A percentile compares a stretch with the other conserved stretches of the same genome.
Conservation (phyloP, 2,797 vertebrate species). For the Muraenolepis orangiensis region DNA sequence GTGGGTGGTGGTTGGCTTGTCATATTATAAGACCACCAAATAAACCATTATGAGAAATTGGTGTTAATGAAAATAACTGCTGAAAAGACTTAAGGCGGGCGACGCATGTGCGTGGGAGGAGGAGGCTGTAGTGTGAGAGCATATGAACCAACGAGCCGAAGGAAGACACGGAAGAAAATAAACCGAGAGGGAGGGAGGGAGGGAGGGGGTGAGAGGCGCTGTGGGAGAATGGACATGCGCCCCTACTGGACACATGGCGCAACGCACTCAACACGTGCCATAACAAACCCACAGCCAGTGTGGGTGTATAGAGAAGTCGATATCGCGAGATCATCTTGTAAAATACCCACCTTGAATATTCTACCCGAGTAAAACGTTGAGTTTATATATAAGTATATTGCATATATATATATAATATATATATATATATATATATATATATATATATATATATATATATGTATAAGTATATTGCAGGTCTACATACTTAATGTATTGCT, state of each 20-base stretch:
- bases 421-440: neutral
- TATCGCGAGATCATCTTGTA: neutral
- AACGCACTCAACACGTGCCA: neutral
- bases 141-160: neutral
- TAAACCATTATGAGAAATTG: slow-evolving; percentile 60
- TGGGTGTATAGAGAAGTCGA: neutral
- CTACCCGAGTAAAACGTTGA: neutral
- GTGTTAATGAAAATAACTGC: slow-evolving; percentile 38
- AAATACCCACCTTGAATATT: neutral
- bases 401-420: neutral
- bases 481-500: neutral
- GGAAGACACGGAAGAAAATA: neutral
- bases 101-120: neutral
- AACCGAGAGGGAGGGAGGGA: slow-evolving; percentile 7
- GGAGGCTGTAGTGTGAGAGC: neutral
- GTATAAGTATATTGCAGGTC: neutral
- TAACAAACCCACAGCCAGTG: neutral
- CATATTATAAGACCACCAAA: slow-evolving; percentile 66
- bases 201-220: slow-evolving; percentile 15
- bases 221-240: slow-evolving; percentile 38
- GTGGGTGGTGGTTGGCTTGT: slow-evolving; percentile 64
- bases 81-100: neutral
- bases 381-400: neutral
- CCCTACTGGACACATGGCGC: slow-evolving; percentile 34
- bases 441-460: neutral